Base-by-base conservation (phyloP, 64 coral and sea anemone species). In the Actinia equina region DNA sequence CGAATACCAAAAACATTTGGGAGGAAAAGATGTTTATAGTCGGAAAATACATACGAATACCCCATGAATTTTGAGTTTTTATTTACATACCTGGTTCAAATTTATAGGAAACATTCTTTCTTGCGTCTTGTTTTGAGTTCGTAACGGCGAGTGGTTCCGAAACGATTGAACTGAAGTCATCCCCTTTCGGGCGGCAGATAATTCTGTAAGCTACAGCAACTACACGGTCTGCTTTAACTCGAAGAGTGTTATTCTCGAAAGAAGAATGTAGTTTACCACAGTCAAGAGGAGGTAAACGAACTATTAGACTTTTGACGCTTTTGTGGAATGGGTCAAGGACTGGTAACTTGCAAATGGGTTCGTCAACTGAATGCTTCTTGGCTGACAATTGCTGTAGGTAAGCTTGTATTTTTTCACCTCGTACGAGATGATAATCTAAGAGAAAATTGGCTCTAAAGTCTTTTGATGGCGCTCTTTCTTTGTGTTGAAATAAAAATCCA, bases 231-330 rank as follows among this genome's bases (percentile, higher is more conserved):
- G 82, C 92, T 62, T 89, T n/a, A 44, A 94, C 55, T 8, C 17
- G 26, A 16, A 94, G 79, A 45, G 60, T 63, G 43, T 90, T 85
- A 74, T 90, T 94, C 19, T 94, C 77, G 58, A 94, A 94, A 23
- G 59, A 84, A 74, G 92, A 94, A 90, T 74, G 82, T 0, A 53
- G 86, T 9, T 23, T 49, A 22, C 92, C 92, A 82, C 92, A 94
- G 26, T 71, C 46, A 59, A 94, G 64, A n/a, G 70, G n/a, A 18
- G 88, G 76, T 44, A 83, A 44, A 67, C 83, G 88, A 59, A 53
- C 84, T 57, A 90, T 87, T 70, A 61, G 80, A 1, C 57, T 20
- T 52, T 79, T 87, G 44, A 94, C 77, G 18, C 62, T 87, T 0
- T 74, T 77, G 25, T 94, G 88, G 22, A 86, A 78, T 18, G 88